phyloP scores from a whole-genome alignment of 1,140 invertebrate genomes.

The Apis florea region DNA sequence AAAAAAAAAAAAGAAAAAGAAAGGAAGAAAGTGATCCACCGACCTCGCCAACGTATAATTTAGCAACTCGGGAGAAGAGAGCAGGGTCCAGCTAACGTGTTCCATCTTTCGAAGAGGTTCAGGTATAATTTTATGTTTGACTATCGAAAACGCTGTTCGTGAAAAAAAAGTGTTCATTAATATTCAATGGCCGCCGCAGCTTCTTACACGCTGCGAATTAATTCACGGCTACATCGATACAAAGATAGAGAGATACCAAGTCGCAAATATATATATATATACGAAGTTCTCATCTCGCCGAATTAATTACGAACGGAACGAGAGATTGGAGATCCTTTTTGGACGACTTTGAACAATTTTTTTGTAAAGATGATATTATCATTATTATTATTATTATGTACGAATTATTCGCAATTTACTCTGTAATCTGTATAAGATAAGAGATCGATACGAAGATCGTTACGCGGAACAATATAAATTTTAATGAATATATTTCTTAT shows the following conservation, averaged over 20 bases:
- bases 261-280: no score
- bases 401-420: no score
- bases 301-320: conserved; percentile 3
- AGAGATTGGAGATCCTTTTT: background rate
- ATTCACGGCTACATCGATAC: background rate
- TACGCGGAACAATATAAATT: no score
- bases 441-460: no score
- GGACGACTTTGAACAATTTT: no score
- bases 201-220: background rate
- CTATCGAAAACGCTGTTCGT: background rate
- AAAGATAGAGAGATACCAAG: background rate
- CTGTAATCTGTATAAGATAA: no score
- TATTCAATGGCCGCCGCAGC: background rate
- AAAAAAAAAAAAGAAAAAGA: background rate
- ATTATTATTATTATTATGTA: no score
- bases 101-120: background rate
- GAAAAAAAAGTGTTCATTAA: background rate
- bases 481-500: no score
- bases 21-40: conserved; percentile 13
- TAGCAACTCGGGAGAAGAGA: conserved; percentile 45
- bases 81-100: conserved; percentile 19
- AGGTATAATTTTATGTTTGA: conserved; percentile 14
- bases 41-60: conserved; percentile 60
- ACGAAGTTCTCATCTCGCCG: background rate
- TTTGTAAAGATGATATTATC: no score